A percentile compares a stretch with the other conserved stretches of the same genome.
phyloP scores from a whole-genome alignment of 2,113 vertebrate species.

The Rostratula benghalensis region DNA sequence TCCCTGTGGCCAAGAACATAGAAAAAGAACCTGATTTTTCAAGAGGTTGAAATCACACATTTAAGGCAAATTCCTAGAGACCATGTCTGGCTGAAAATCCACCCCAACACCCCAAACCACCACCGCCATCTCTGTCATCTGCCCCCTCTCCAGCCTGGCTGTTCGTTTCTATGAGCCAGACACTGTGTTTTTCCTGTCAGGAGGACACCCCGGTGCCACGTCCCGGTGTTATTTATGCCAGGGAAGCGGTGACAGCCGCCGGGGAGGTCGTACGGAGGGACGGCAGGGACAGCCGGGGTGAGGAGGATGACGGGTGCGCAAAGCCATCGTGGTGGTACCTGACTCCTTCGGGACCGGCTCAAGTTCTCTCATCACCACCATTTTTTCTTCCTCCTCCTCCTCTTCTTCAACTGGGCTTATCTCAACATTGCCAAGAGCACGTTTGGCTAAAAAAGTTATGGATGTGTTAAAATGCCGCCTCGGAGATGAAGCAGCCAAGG shows the following conservation, averaged over 20 bases:
- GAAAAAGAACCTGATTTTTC: not conserved
- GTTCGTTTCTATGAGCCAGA: not conserved
- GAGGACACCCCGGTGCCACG: not conserved
- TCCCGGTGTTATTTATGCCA: not conserved
- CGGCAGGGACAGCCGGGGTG: not conserved
- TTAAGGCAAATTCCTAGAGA: not conserved
- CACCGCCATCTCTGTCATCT: not conserved
- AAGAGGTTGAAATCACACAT: not conserved
- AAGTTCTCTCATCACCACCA: slow-evolving; percentile 31
- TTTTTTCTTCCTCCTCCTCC: slow-evolving; percentile 19
- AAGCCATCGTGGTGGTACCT: slow-evolving; percentile 24
- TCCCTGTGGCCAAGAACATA: not conserved
- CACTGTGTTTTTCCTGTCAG: not conserved
- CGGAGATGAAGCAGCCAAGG: not conserved
- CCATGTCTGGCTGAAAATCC: not conserved
- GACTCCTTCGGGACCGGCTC: not conserved
- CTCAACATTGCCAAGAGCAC: slow-evolving; percentile 42
- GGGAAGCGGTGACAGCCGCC: not conserved
- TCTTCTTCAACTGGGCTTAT: slow-evolving; percentile 49
- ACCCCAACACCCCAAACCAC: not conserved
- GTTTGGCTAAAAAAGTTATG: slow-evolving; percentile 55
- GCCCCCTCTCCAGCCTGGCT: not conserved
- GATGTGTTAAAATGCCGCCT: slow-evolving; percentile 34
- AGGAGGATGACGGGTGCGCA: not conserved
- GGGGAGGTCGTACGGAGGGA: not conserved